These are phyloP conservation scores for Mormyrops attenuatus DNA, from an alignment of 2,797 vertebrate species.

Conservation along the genomic window DNA sequence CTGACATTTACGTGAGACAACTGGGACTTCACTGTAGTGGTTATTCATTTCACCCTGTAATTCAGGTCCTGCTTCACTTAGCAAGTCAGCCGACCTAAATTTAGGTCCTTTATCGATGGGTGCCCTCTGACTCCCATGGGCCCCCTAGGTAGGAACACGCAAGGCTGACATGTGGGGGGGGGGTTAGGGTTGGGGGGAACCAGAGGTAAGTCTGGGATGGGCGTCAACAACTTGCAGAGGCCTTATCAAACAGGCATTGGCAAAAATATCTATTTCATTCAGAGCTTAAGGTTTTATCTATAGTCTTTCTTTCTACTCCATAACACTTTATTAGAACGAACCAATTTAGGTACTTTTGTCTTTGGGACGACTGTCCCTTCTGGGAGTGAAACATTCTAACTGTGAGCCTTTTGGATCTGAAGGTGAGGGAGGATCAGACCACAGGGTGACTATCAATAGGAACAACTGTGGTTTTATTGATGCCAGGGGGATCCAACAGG, in stretches of 20 bases:
- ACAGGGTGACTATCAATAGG: slow-evolving; percentile 4
- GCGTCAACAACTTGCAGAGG: not conserved
- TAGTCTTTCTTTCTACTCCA: not conserved
- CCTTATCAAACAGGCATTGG: not conserved
- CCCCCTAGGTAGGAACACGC: not conserved
- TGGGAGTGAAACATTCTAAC: not conserved
- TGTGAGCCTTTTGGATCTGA: not conserved
- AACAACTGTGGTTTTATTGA: not conserved
- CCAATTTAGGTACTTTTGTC: not conserved
- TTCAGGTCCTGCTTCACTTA: not conserved
- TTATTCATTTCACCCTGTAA: not conserved
- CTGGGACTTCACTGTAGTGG: not conserved
- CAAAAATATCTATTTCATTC: not conserved
- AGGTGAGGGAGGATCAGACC: not conserved
- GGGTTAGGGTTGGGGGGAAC: not conserved
- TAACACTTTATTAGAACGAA: not conserved
- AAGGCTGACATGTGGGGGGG: not conserved
- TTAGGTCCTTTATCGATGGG: not conserved
- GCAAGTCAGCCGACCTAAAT: not conserved
- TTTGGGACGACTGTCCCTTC: not conserved
- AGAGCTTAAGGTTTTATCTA: not conserved
- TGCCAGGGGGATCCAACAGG: not conserved
- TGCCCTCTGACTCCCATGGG: not conserved
- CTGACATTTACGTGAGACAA: not conserved
- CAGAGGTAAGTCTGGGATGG: not conserved